Evolutionary conservation across 2,888 invertebrate genomes (phyloP).

Genomic region (Noctua janthe): DNA sequence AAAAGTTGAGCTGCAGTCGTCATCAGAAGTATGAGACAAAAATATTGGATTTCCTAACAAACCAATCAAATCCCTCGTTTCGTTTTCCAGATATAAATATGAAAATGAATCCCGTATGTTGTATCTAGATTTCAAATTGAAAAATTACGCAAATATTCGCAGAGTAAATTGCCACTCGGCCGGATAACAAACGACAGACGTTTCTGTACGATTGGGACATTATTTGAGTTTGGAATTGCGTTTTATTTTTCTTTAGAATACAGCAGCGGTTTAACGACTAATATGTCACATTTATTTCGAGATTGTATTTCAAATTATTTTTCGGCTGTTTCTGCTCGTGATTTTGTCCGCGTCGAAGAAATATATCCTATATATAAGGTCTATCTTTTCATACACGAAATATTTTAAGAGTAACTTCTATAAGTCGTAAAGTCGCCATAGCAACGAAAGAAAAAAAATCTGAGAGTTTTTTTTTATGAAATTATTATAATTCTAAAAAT

Average conservation of each 20-base stretch:
- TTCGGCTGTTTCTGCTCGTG: not conserved
- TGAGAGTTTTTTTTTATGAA: no score
- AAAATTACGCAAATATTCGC: constrained; percentile 46
- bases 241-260: constrained; percentile 14
- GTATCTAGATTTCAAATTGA: constrained; percentile 19
- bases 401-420: no score
- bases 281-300: not conserved
- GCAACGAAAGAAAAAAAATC: no score
- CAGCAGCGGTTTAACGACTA: not conserved
- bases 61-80: not conserved
- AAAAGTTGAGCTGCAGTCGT: not conserved
- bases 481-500: no score
- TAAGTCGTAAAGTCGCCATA: no score
- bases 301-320: not conserved
- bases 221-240: constrained; percentile 30
- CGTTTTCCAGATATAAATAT: not conserved
- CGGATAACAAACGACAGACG: constrained; percentile 41
- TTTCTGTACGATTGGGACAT: constrained; percentile 12
- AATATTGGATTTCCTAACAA: not conserved
- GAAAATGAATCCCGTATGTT: not conserved
- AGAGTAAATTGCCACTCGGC: constrained; percentile 26
- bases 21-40: not conserved
- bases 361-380: not conserved
- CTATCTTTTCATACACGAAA: no score
- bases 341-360: not conserved